Evolutionary conservation across 2,113 vertebrate genomes (phyloP), one percentile per base, ranked within the genome.

Genomic region (Pungitius pungitius): DNA sequence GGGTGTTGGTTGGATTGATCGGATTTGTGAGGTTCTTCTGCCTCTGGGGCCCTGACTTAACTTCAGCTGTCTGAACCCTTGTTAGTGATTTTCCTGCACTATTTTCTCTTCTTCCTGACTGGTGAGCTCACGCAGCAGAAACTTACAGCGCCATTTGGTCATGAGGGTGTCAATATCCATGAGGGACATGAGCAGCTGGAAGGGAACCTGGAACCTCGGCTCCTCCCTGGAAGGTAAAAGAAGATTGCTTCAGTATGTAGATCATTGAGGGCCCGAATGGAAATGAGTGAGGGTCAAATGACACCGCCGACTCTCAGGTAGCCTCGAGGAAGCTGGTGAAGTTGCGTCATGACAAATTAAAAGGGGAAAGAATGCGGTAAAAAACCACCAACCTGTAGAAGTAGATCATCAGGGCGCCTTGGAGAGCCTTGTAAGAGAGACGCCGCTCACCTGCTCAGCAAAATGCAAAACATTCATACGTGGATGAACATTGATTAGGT

Each of bases 141-240:
- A 93, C 97, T 94, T 87, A 99, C 98, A 97, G 95, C 98, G 96
- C 98, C 97, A 99, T 86, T 98, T 99, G 35, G 97, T 98, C 95
- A 99, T 96, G 68, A 98, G 95, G 0, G 91, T 94, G 83, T 99
- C 97, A 0, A 98, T 94, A 52, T 99, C 96, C 96, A 98, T 99
- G 20, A 99, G 95, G 51, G 88, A 96, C 10, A 94, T 97, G 65
- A 99, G 93, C 74, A 99, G 90, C 90, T 99, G 98, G 87, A 99
- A 99, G 2, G 98, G 97, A 67, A 99, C 95, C 88, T 99, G 98
- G 85, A 99, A 99, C 49, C 97, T 93, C 10, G 97, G 97, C 80
- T 99, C 98, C 42, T 99, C 97, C 84, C 98, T 99, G 35, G 66
- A 71, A 73, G 60, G 62, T 66, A 49, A 72, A 39, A 54, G 17